A percentile compares a stretch with the other conserved stretches of the same genome.
Evolutionary conservation across 2,113 vertebrate genomes (phyloP).

Genomic region (Apodemus speciosus): DNA sequence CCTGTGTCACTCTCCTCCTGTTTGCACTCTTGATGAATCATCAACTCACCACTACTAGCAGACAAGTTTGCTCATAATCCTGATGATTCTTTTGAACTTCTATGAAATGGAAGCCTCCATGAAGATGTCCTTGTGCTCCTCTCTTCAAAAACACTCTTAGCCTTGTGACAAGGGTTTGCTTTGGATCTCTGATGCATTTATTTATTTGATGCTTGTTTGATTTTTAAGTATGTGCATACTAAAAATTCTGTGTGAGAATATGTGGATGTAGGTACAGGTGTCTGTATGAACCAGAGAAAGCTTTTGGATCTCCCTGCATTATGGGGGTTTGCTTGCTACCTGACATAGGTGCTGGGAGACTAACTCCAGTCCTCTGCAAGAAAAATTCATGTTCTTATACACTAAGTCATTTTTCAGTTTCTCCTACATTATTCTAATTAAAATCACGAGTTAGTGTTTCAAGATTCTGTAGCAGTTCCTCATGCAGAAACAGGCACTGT

Average conservation of each 20-base stretch:
- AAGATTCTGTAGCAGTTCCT: not conserved
- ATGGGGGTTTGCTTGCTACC: not conserved
- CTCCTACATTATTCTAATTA: not conserved
- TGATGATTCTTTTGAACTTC: not conserved
- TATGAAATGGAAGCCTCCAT: not conserved
- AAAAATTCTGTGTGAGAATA: not conserved
- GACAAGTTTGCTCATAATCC: not conserved
- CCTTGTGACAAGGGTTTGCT: not conserved
- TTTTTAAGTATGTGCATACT: not conserved
- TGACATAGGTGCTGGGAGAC: not conserved
- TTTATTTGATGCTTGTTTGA: not conserved
- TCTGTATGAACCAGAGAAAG: not conserved
- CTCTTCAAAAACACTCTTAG: not conserved
- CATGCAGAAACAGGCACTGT: not conserved
- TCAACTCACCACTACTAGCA: not conserved
- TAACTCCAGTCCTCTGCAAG: not conserved
- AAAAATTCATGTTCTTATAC: not conserved
- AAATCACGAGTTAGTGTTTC: not conserved
- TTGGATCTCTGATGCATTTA: not conserved
- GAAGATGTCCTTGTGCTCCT: not conserved
- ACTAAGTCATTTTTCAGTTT: not conserved
- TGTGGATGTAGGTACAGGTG: not conserved
- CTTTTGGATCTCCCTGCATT: accelerated
- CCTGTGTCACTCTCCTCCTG: not conserved
- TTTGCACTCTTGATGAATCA: not conserved